Conservation (phyloP, 2,797 vertebrate species). For the Scarus forsteni region DNA sequence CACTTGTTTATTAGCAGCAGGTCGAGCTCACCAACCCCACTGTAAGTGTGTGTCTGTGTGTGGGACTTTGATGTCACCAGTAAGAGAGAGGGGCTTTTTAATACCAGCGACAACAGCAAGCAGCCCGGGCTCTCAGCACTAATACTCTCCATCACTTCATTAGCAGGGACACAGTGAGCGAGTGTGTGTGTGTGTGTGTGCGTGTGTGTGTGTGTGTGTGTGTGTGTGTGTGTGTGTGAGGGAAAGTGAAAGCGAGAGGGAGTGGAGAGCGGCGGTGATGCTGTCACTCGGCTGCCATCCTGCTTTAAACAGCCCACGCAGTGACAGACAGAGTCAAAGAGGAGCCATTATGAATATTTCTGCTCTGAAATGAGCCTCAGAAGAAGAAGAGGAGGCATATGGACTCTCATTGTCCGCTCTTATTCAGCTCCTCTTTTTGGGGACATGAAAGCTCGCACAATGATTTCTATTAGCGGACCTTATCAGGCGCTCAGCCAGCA, state of each 20-base stretch:
- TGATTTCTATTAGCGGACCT: constrained; percentile 70
- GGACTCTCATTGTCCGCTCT: constrained; percentile 40
- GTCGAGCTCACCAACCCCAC: constrained; percentile 13
- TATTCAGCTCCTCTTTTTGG: constrained; percentile 51
- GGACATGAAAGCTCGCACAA: constrained; percentile 61
- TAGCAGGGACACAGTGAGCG: constrained; percentile 49
- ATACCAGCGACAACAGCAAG: constrained; percentile 39
- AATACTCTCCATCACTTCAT: constrained; percentile 59
- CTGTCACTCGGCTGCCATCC: constrained; percentile 62
- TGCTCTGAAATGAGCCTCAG: constrained; percentile 55
- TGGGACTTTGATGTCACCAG: constrained; percentile 44
- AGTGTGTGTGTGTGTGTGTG: constrained; percentile 25
- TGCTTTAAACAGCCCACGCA: constrained; percentile 58
- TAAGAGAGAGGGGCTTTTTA: constrained; percentile 30
- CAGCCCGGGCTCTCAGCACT: constrained; percentile 49
- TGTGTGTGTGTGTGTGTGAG: constrained; percentile 8
- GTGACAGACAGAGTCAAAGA: constrained; percentile 53
- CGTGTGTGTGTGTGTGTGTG: constrained; percentile 10
- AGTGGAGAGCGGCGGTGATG: constrained; percentile 33
- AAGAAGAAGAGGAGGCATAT: constrained; percentile 35
- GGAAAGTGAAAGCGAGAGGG: constrained; percentile 26
- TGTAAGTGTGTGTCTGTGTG: constrained; percentile 5
- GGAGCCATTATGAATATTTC: constrained; percentile 60
- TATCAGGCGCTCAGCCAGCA: constrained; percentile 63
- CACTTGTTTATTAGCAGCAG: constrained; percentile 36